Percentiles rank a stretch among this genome's conserved stretches.
Conservation (phyloP, 2,113 vertebrate species). For the Rhea pennata region DNA sequence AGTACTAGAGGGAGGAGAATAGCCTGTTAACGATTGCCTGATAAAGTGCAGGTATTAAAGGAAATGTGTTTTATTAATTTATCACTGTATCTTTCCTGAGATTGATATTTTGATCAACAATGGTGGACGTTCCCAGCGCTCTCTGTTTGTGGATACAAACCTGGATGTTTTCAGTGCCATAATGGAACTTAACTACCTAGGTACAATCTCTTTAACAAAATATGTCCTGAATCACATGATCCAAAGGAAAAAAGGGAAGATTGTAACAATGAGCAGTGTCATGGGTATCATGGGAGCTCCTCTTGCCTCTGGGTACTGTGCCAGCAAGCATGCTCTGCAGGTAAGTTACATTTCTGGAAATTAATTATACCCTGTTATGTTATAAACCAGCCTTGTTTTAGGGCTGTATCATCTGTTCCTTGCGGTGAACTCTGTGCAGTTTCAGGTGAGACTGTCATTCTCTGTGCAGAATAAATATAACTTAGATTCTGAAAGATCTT, state of each 20-base stretch:
- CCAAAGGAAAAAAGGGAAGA: conserved; percentile 81
- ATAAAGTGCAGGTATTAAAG: not conserved
- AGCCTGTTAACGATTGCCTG: not conserved
- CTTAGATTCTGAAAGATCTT: not conserved
- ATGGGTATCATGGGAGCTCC: conserved; percentile 82
- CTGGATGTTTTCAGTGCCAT: conserved; percentile 86
- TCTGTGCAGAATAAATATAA: not conserved
- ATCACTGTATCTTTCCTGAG: conserved; percentile 52
- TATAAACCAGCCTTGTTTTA: not conserved
- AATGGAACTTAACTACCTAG: conserved; percentile 92
- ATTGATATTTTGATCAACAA: conserved; percentile 95
- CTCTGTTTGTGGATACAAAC: conserved; percentile 84
- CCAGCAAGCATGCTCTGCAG: conserved; percentile 94
- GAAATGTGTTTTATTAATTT: not conserved
- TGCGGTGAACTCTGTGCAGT: not conserved
- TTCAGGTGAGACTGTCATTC: not conserved
- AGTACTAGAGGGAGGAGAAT: not conserved
- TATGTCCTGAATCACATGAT: conserved; percentile 91
- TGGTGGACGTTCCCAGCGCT: conserved; percentile 88
- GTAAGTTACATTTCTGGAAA: conserved; percentile 56
- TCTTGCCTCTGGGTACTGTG: conserved; percentile 87
- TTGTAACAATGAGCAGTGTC: conserved; percentile 90
- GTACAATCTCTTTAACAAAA: conserved; percentile 91
- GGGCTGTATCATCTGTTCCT: not conserved
- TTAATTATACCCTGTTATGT: not conserved